Percentiles rank a stretch among this genome's conserved stretches.
These are phyloP conservation scores for Corythornis leucogaster DNA, from an alignment of 2,797 vertebrate species.

Conservation along the genomic window DNA sequence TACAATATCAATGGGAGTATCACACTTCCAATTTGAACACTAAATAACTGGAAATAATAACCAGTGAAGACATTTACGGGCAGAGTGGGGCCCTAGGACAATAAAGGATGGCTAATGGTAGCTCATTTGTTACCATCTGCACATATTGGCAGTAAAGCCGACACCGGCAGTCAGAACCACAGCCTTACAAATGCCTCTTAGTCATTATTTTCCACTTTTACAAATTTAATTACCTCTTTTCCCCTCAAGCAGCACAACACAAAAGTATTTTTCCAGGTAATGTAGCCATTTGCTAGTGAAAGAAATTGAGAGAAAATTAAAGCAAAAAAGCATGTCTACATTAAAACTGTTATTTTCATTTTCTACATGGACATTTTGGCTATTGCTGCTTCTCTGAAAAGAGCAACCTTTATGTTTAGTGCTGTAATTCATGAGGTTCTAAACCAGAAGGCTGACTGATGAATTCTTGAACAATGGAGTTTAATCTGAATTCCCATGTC, in stretches of 20 bases:
- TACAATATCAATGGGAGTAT: neutral
- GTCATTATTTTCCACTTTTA: slow-evolving; percentile 2
- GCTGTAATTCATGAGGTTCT: neutral
- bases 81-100: neutral
- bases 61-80: neutral
- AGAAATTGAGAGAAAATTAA: neutral
- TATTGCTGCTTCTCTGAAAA: neutral
- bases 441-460: neutral
- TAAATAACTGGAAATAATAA: slow-evolving; percentile 27
- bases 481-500: neutral
- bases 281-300: neutral
- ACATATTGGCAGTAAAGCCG: neutral
- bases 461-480: neutral
- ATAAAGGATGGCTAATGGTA: neutral
- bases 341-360: neutral
- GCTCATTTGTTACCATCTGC: neutral
- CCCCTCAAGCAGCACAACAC: neutral
- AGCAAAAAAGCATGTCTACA: neutral
- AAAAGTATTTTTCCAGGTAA: neutral
- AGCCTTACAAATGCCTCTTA: neutral
- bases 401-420: neutral
- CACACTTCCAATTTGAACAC: neutral
- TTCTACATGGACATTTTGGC: neutral
- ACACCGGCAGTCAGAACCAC: neutral
- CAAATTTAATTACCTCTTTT: neutral